Base-by-base conservation (phyloP, 1,140 invertebrate species). In the Nomia melanderi region DNA sequence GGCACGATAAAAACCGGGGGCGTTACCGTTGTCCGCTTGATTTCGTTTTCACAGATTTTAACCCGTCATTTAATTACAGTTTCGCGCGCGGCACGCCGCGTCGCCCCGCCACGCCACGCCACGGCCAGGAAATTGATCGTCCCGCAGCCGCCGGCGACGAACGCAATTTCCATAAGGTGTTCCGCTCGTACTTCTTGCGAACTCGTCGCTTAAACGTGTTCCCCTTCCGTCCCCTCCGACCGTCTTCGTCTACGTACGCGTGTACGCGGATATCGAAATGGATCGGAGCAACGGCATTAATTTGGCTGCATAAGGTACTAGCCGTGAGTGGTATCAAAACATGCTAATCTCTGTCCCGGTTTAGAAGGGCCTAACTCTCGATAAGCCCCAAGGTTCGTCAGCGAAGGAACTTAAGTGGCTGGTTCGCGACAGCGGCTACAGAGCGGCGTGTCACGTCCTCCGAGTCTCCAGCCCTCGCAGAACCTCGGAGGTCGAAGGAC, bases 311-410 rank as follows among this genome's bases (percentile, higher is more conserved):
- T 44, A 39, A 47, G 36, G 63, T n/a, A 74, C 29, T 53, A 72
- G 17, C 76, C 62, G 62, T 79, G 84, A 86, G 84, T 87, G 82
- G 77, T 82, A 78, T 82, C 75, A 82, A 83, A 87, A 84, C 84
- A 86, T 83, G 82, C 65, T 86, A 87, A 87, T 87, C 82, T 83
- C 78, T 17, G n/a, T 50, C 47, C 47, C 47, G 47, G 47, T 50
- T n/a, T 70, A 70, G 66, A 66, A 79, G 74, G 72, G 63, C 78
- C 71, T 66, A 76, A 53, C 72, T 64, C 74, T 69, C 71, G 65
- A 44, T 64, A 82, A 81, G 41, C 63, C 72, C 41, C 63, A 66
- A 82, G 82, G 63, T 75, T 76, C 79, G 47, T 41, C 63, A 54
- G 64, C 41, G 72, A 69, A 65, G 79, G 66, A 82, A 84, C 80